These are phyloP conservation scores for Eupithecia pulchellata DNA, from an alignment of 2,888 invertebrate genomes.

Conservation along the genomic window DNA sequence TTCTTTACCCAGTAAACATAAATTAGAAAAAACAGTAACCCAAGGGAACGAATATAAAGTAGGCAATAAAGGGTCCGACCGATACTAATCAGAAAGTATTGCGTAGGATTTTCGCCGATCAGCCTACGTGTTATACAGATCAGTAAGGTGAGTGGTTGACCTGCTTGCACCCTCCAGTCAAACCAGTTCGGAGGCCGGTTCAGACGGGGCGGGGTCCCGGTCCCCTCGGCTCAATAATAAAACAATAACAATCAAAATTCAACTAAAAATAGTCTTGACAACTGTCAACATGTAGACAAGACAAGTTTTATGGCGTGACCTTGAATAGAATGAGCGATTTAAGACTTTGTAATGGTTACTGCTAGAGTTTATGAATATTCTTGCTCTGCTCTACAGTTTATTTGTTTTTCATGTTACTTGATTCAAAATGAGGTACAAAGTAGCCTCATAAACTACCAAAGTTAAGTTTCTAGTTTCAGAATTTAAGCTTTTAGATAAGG, in stretches of 20 bases:
- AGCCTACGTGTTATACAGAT: conserved; percentile 70
- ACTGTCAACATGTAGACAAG: conserved; percentile 41
- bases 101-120: conserved; percentile 74
- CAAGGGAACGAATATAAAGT: conserved; percentile 39
- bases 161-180: conserved; percentile 69
- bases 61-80: conserved; percentile 49
- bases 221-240: conserved; percentile 50
- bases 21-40: conserved; percentile 34
- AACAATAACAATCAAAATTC: conserved; percentile 60
- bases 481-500: conserved; percentile 40
- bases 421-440: background rate
- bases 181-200: conserved; percentile 70
- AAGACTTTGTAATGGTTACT: conserved; percentile 11
- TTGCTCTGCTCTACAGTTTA: background rate
- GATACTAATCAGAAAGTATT: conserved; percentile 66
- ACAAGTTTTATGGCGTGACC: conserved; percentile 35
- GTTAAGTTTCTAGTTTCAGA: conserved; percentile 34
- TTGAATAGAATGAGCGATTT: conserved; percentile 17
- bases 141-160: conserved; percentile 74
- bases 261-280: conserved; percentile 52
- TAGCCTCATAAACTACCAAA: background rate
- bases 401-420: background rate
- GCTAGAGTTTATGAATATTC: conserved; percentile 5
- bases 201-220: conserved; percentile 47
- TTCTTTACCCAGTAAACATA: background rate